These are phyloP conservation scores for Oscheius sp. DNA, from an alignment of 2,888 invertebrate species.

Conservation along the genomic window DNA sequence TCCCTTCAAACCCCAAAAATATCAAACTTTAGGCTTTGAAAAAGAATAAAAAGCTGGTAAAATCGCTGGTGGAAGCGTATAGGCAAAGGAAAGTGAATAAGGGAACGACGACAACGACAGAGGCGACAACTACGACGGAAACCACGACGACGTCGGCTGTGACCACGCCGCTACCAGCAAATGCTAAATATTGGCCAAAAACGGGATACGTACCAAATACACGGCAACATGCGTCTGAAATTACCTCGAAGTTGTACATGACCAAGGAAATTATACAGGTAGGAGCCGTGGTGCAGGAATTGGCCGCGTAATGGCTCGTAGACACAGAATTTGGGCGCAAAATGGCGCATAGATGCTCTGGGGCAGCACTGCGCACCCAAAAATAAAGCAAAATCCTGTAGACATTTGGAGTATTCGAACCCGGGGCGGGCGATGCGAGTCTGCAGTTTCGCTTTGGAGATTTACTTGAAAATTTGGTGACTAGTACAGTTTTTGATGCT, in stretches of 20 bases:
- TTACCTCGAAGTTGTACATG: conserved; percentile 58
- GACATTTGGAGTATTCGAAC: no score
- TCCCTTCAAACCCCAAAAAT: no score
- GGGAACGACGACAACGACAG: background rate
- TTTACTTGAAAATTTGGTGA: no score
- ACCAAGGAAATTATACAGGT: conserved; percentile 50
- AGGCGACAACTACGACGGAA: background rate
- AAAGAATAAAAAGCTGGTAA: conserved; percentile 50
- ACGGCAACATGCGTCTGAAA: conserved; percentile 57
- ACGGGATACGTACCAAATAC: conserved; percentile 58
- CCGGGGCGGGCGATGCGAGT: no score
- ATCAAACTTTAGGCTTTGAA: conserved; percentile 31
- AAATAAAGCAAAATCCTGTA: no score
- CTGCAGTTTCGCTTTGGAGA: no score
- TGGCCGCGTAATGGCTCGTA: no score
- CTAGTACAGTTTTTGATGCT: no score
- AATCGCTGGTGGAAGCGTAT: conserved; percentile 50
- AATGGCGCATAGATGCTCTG: no score
- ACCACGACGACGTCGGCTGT: background rate
- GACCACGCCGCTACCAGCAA: background rate
- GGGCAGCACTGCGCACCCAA: no score
- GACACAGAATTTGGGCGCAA: no score
- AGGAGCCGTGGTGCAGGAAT: no score
- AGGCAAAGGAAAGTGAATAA: conserved; percentile 20
- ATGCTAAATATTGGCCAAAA: conserved; percentile 46